Percentiles rank a stretch among this genome's conserved stretches.
Conservation (phyloP, 2,888 invertebrate species). For the Teleogryllus oceanicus region DNA sequence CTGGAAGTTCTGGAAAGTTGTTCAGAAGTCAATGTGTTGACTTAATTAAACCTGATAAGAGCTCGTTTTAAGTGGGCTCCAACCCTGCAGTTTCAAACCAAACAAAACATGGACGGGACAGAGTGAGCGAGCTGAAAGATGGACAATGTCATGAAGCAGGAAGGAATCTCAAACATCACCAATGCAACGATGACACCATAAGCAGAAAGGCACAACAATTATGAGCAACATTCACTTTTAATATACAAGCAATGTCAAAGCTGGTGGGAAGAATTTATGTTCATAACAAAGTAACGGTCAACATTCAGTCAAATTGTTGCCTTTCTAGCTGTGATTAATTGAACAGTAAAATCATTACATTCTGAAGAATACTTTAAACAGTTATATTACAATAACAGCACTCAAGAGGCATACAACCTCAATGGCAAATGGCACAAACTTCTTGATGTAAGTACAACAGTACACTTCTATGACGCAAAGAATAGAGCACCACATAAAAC, state of each 20-base stretch:
- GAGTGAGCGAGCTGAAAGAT: background rate
- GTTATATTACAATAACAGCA: background rate
- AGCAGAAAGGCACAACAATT: constrained; percentile 18
- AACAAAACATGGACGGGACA: background rate
- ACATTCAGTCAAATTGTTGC: background rate
- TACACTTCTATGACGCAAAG: constrained; percentile 2
- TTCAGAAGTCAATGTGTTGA: background rate
- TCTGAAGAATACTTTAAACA: background rate
- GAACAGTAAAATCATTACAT: background rate
- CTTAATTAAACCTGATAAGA: background rate
- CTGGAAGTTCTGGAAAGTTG: constrained; percentile 1
- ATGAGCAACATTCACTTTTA: constrained; percentile 9
- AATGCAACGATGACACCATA: constrained; percentile 5
- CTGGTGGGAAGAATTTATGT: background rate
- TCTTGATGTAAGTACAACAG: background rate
- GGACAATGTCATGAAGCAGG: background rate
- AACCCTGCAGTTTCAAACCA: background rate
- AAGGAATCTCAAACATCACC: background rate
- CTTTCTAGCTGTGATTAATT: background rate
- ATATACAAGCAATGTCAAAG: background rate
- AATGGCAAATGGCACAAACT: background rate
- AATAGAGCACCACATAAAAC: background rate
- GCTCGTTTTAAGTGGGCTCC: background rate
- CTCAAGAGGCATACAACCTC: background rate
- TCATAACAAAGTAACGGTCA: background rate